Percentiles rank a stretch among this genome's conserved stretches.
Evolutionary conservation across 2,888 invertebrate species (phyloP).

Genomic region (Dromius quadrimaculatus): DNA sequence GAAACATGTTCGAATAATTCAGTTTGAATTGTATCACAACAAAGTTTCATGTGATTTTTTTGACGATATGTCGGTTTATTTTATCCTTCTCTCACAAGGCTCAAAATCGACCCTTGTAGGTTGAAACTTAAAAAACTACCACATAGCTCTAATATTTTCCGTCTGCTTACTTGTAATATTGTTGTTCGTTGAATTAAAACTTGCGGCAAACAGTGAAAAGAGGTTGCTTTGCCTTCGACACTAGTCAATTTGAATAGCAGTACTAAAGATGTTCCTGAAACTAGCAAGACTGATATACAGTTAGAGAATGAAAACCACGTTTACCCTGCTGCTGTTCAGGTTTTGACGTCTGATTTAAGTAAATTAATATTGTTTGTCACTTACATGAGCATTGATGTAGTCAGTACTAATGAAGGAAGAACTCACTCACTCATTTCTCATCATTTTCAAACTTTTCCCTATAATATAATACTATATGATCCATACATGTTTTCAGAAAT

Average conservation of each 20-base stretch:
- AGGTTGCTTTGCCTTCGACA: slow-evolving; percentile 18
- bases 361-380: neutral
- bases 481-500: too few relatives aligned
- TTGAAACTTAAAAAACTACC: slow-evolving; percentile 24
- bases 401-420: neutral
- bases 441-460: too few relatives aligned
- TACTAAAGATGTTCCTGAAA: slow-evolving; percentile 27
- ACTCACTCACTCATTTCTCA: too few relatives aligned
- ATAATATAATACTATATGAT: too few relatives aligned
- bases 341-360: neutral
- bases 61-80: slow-evolving; percentile 22
- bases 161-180: slow-evolving; percentile 14
- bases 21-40: slow-evolving; percentile 28
- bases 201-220: slow-evolving; percentile 12
- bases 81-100: slow-evolving; percentile 20
- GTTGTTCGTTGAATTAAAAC: slow-evolving; percentile 22
- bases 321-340: neutral
- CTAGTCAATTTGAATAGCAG: slow-evolving; percentile 6
- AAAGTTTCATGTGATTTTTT: slow-evolving; percentile 24
- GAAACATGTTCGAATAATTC: slow-evolving; percentile 25
- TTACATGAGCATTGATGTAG: neutral
- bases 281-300: slow-evolving; percentile 27
- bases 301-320: slow-evolving; percentile 23
- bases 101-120: slow-evolving; percentile 15
- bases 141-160: slow-evolving; percentile 21